Evolutionary conservation across 1,140 invertebrate species (phyloP), one percentile per base, ranked within the genome.

Genomic region (Drosophila micromelanica): DNA sequence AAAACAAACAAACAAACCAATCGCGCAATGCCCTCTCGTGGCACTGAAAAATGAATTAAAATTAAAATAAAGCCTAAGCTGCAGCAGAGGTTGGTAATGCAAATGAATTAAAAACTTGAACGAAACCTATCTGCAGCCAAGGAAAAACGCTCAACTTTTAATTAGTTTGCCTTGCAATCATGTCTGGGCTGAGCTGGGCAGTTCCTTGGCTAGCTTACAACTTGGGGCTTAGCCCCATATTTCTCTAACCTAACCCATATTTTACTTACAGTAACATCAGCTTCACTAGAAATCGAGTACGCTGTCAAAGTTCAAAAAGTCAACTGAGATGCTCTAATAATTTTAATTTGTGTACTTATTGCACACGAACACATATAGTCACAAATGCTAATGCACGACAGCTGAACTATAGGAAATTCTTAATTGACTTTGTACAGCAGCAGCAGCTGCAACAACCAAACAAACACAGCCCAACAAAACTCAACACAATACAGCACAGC

Each of bases 121-220:
- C 72, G 52, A 76, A 79, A 73, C 69, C 65, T 79, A 79, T 79
- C 82, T 71, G 72, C 61, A 65, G 55, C 65, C 52, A 55, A 72
- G 57, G 82, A 73, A 79, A 87, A 89, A 77, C 76, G 76, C 73
- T 80, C 84, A 84, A 87, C 68, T 87, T 87, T 87, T 87, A 87
- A 87, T 87, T 87, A 87, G 84, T 89, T 87, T 84, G 79, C 65
- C 49, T 56, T 76, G 78, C 84, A 76, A 63, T 55, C 49, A 8
- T n/a, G 15, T 23, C 15, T 23, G 6, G 46, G 15, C 11, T 30
- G 8, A 55, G 13, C 13, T 12, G 61, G 45, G 37, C 45, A 45
- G 17, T 42, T 45, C 0, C 27, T 38, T 42, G 69, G 15, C 32
- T 46, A 6, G 56, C 57, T 60, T 73, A 74, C 73, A 76, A 80